Conservation (phyloP, 2,113 vertebrate genomes). For the Myiozetetes cayanensis region DNA sequence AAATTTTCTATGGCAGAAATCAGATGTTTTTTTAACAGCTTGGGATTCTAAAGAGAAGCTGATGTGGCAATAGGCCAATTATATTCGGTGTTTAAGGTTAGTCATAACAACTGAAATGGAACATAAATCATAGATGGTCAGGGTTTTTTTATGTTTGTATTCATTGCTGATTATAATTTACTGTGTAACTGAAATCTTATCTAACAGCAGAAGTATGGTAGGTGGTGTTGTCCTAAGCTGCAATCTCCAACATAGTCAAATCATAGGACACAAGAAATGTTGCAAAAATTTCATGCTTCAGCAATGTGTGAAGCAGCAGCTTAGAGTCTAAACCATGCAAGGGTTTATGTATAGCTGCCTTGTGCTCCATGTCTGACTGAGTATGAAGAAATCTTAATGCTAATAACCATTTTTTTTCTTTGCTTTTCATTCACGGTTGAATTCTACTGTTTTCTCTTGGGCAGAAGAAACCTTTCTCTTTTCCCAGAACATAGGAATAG, state of each 20-base stretch:
- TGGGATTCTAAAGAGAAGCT: neutral
- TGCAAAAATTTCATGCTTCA: neutral
- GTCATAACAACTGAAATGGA: neutral
- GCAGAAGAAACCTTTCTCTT: slow-evolving; percentile 12
- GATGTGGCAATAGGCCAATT: neutral
- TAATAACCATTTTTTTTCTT: slow-evolving; percentile 26
- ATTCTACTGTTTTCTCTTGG: slow-evolving; percentile 17
- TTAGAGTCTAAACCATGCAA: neutral
- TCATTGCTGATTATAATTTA: neutral
- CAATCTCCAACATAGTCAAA: neutral
- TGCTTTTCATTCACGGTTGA: neutral
- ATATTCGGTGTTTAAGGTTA: neutral
- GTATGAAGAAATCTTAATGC: slow-evolving; percentile 64
- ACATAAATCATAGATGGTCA: neutral
- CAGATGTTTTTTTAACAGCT: accelerated
- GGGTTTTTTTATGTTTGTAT: neutral
- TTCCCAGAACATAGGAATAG: neutral
- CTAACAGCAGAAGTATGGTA: neutral
- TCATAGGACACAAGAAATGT: neutral
- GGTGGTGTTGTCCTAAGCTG: neutral
- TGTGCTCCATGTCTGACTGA: slow-evolving; percentile 12
- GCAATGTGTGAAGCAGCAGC: neutral
- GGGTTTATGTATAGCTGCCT: neutral
- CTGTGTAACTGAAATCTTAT: neutral
- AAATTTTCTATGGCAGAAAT: neutral